Percentiles rank a stretch among this genome's conserved stretches.
Evolutionary conservation across 2,113 vertebrate genomes (phyloP).

Genomic region (Apus apus): DNA sequence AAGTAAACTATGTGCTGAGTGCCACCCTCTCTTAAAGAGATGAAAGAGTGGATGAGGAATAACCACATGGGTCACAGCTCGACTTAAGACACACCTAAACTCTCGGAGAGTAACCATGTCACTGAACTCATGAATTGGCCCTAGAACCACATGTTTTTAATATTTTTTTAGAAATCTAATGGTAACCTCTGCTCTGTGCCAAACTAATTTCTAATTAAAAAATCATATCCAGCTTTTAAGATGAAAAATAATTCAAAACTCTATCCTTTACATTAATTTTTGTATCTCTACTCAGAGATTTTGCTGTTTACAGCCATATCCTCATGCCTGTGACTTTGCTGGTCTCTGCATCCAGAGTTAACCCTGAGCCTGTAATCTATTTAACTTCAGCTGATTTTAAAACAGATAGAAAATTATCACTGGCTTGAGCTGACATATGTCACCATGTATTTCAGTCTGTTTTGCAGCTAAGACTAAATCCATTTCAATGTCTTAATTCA

Average conservation of each 20-base stretch:
- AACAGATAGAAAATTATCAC: background rate
- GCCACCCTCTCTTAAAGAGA: background rate
- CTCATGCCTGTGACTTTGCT: background rate
- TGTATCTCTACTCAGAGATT: background rate
- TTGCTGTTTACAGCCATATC: background rate
- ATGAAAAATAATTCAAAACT: background rate
- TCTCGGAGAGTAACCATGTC: background rate
- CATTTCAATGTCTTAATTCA: background rate
- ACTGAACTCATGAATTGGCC: background rate
- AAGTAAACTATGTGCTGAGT: rapidly evolving
- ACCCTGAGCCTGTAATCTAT: background rate
- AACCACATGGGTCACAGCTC: background rate
- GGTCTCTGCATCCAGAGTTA: background rate
- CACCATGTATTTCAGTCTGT: background rate
- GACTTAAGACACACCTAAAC: background rate
- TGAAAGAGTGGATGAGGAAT: background rate
- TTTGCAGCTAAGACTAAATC: background rate
- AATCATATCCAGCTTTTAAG: background rate
- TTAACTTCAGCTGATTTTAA: background rate
- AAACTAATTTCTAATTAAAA: background rate
- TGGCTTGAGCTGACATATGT: background rate
- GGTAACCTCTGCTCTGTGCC: background rate
- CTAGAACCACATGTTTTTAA: background rate
- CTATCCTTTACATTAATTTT: background rate
- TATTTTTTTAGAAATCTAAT: background rate